These are phyloP conservation scores for Oreochromis aureus DNA, from an alignment of 2,113 vertebrate species.

Conservation along the genomic window DNA sequence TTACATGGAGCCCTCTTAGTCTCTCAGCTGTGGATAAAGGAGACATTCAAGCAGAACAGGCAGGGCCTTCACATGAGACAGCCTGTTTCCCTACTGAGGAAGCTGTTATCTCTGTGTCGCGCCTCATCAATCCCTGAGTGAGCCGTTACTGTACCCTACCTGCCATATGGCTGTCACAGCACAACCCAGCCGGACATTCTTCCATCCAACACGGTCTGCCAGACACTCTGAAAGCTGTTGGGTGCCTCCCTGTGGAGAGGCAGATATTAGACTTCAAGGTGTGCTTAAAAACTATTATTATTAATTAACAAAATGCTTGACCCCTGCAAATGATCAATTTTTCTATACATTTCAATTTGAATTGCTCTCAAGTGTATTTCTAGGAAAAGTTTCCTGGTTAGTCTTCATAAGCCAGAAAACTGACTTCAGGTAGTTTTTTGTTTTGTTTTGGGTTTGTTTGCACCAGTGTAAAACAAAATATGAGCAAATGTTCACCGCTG, in stretches of 20 bases:
- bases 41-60: conserved; percentile 29
- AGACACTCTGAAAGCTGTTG: conserved; percentile 71
- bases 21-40: conserved; percentile 21
- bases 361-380: not conserved
- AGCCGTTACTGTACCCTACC: conserved; percentile 66
- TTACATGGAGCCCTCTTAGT: not conserved
- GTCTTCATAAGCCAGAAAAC: not conserved
- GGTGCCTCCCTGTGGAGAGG: conserved; percentile 73
- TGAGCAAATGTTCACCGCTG: not conserved
- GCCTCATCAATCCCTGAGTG: conserved; percentile 53
- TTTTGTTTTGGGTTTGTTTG: not conserved
- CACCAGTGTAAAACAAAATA: not conserved
- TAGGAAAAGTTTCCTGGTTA: not conserved
- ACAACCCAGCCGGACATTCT: conserved; percentile 61
- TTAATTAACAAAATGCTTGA: not conserved
- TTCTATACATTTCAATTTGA: not conserved
- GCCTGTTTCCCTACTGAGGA: conserved; percentile 39
- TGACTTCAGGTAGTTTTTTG: not conserved
- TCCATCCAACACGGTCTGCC: conserved; percentile 60
- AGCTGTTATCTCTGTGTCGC: conserved; percentile 55
- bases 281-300: not conserved
- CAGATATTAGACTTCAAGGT: conserved; percentile 16
- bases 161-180: conserved; percentile 72
- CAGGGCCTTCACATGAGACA: conserved; percentile 28
- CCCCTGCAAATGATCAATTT: not conserved